phyloP scores from a whole-genome alignment of 2,888 invertebrate genomes.

The Harpalus rufipes region DNA sequence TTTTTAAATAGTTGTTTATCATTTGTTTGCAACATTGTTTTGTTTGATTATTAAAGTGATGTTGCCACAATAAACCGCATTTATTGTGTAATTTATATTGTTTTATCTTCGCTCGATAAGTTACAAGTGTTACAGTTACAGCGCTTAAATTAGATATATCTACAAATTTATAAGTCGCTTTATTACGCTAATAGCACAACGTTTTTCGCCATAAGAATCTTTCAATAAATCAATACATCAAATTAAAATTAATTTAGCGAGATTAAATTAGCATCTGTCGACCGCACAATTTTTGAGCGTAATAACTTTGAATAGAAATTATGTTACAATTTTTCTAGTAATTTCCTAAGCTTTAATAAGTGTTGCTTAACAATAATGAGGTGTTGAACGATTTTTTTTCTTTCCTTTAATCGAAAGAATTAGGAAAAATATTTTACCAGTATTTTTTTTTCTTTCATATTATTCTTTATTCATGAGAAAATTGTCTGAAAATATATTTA shows the following conservation, averaged over 20 bases:
- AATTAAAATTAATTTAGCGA: slow-evolving; percentile 37
- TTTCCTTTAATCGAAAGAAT: too few relatives aligned
- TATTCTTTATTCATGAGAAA: too few relatives aligned
- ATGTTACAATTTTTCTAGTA: too few relatives aligned
- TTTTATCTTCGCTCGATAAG: slow-evolving; percentile 34
- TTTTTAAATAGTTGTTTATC: slow-evolving; percentile 21
- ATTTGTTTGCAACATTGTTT: background rate
- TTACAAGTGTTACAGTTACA: slow-evolving; percentile 7
- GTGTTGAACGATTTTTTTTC: too few relatives aligned
- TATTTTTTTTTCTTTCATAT: too few relatives aligned
- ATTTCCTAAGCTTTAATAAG: too few relatives aligned
- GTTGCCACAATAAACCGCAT: background rate
- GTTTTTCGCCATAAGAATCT: background rate
- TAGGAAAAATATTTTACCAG: too few relatives aligned
- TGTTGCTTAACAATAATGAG: too few relatives aligned
- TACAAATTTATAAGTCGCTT: slow-evolving; percentile 14
- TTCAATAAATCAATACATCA: slow-evolving; percentile 28
- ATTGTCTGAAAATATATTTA: too few relatives aligned
- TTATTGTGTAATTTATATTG: slow-evolving; percentile 42
- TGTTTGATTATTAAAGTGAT: too few relatives aligned
- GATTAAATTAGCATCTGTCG: slow-evolving; percentile 27
- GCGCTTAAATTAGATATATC: slow-evolving; percentile 11
- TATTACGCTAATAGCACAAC: slow-evolving; percentile 24
- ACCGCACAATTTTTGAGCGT: background rate
- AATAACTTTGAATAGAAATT: too few relatives aligned